phyloP scores from a whole-genome alignment of 2,888 invertebrate genomes.

The Phoronis australis region DNA sequence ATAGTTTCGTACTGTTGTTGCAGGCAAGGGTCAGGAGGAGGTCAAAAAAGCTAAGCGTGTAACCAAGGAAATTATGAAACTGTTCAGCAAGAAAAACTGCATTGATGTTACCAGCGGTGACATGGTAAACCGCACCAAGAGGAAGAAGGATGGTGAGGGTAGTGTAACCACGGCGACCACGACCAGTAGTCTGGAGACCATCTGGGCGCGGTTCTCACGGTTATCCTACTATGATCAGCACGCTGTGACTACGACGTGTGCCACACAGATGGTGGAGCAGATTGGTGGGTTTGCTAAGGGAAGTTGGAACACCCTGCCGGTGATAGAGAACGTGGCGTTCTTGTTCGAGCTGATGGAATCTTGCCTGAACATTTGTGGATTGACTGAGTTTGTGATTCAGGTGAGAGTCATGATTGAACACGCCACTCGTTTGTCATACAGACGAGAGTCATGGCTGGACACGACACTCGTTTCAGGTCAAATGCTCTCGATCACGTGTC shows the following conservation, averaged over 20 bases:
- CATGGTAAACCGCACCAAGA: conserved; percentile 43
- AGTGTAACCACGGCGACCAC: conserved; percentile 9
- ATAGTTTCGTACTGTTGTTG: too few species aligned
- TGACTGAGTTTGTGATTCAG: conserved; percentile 89
- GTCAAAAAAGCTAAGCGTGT: too few species aligned
- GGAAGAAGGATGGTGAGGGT: conserved; percentile 35
- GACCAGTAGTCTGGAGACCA: conserved; percentile 67
- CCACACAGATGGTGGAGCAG: conserved; percentile 83
- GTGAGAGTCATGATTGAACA: conserved; percentile 19
- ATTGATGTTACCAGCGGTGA: conserved; percentile 81
- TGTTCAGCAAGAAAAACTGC: conserved; percentile 94
- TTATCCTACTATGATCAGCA: conserved; percentile 98
- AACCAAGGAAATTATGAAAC: conserved; percentile 92
- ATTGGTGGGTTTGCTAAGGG: conserved; percentile 76
- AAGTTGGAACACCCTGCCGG: conserved; percentile 84
- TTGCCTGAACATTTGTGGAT: conserved; percentile 85
- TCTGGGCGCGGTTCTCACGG: conserved; percentile 65
- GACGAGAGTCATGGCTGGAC: too few species aligned
- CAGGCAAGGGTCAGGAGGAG: too few species aligned
- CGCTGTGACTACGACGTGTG: conserved; percentile 87
- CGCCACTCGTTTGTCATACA: too few species aligned
- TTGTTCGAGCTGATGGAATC: conserved; percentile 95
- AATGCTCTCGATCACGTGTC: too few species aligned
- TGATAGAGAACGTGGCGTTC: conserved; percentile 90
- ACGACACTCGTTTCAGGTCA: too few species aligned